Evolutionary conservation across 2,888 invertebrate species (phyloP).

Genomic region (Athetis lepigone): DNA sequence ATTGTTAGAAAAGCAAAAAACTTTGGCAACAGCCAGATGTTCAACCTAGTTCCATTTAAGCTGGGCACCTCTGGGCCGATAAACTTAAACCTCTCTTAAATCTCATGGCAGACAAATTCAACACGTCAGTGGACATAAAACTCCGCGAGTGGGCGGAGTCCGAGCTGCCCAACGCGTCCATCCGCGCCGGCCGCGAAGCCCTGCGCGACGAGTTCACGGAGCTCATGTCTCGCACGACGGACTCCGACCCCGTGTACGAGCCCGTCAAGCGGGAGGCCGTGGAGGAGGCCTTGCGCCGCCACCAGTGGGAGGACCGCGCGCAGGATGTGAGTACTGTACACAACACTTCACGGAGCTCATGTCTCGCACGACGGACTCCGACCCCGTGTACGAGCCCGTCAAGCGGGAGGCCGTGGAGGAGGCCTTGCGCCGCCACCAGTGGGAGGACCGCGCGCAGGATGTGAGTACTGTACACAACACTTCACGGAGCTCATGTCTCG

Average conservation of each 20-base stretch:
- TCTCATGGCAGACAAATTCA: constrained; percentile 95
- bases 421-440: no score
- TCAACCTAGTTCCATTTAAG: no score
- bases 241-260: constrained; percentile 97
- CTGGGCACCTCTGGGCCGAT: no score
- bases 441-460: no score
- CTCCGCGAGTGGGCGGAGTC: constrained; percentile 99
- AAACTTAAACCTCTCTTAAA: background rate
- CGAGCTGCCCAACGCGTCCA: constrained; percentile 94
- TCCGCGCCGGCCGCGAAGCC: constrained; percentile 93
- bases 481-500: no score
- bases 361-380: no score
- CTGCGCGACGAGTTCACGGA: constrained; percentile 83
- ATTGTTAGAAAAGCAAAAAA: no score
- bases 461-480: no score
- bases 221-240: constrained; percentile 81
- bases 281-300: constrained; percentile 95
- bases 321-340: constrained; percentile 84
- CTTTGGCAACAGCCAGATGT: no score
- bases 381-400: no score
- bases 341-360: no score
- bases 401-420: no score
- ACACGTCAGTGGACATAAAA: constrained; percentile 97
- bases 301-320: constrained; percentile 98
- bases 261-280: constrained; percentile 96